Base-by-base conservation (phyloP, 2,888 invertebrate species). In the Eubasilissa splendida region DNA sequence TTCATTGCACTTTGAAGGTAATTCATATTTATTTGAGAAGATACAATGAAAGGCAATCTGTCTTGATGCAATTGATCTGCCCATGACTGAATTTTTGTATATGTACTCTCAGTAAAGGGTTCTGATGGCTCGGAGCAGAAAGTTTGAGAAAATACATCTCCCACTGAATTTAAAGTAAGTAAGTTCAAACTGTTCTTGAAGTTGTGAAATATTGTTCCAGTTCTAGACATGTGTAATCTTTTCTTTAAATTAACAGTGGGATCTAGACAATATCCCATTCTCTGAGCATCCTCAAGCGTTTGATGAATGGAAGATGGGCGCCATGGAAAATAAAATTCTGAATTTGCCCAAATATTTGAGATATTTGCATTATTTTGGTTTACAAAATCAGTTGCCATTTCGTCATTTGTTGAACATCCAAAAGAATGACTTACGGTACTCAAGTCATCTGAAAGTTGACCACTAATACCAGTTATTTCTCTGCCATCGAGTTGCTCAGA, bases 391-490 rank as follows among this genome's bases (percentile, higher is more conserved):
- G 84, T 84, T 12, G 86, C 81, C 53, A 85, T 86, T 53, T 88
- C 87, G 1, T 86, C 86, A 76, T 88, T 86, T 42, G 42, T 5
- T 42, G 42, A 42, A 42, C 42, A 42, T 79, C 9, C 42, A 33
- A 63, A 76, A 70, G 31, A 11, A 63, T 88, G 88, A n/a, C 86
- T 87, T 10, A 90, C 82, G 9, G 89, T 84, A 83, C 89, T 88
- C 84, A 88, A 86, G 80, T 91, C 90, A 75, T 89, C 88, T 54
- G 88, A 88, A 89, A 89, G 89, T 74, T 90, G 90, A 83, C 90
- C 90, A 80, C 87, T 86, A 56, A 90, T 82, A 80, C 87, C 87
- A 1, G 90, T 84, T 42, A 90, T 84, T 82, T 90, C 88, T 80
- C 88, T 88, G 76, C 87, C 87, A 70, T 89, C 89, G 85, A 88